phyloP scores from a whole-genome alignment of 2,797 vertebrate species.

The Ctenochaetus hawaiiensis region DNA sequence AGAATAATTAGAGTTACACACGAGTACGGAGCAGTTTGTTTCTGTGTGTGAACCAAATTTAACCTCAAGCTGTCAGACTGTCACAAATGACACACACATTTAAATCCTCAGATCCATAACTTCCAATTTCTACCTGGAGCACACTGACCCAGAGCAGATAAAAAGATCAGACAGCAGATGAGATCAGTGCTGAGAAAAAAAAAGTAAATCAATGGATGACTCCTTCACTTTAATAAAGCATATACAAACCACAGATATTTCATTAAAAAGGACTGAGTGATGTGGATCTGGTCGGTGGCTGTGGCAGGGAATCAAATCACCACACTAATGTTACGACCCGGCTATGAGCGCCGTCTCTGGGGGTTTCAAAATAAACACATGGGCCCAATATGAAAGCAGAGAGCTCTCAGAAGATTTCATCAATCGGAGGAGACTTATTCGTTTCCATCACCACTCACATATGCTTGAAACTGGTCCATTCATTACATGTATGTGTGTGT shows the following conservation, averaged over 20 bases:
- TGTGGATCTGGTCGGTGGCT: constrained; percentile 26
- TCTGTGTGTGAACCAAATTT: too few relatives aligned
- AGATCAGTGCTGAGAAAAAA: constrained; percentile 47
- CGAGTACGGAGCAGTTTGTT: too few relatives aligned
- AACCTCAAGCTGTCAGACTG: too few relatives aligned
- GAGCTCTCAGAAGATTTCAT: constrained; percentile 52
- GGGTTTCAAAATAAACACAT: constrained; percentile 52
- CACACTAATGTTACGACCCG: constrained; percentile 7
- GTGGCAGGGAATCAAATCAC: constrained; percentile 28
- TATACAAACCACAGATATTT: constrained; percentile 64
- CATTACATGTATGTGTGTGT: neutral
- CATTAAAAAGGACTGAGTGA: constrained; percentile 55
- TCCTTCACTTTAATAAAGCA: constrained; percentile 68
- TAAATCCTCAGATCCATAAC: constrained; percentile 26
- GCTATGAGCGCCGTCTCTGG: constrained; percentile 21
- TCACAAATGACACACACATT: neutral
- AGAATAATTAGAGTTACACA: too few relatives aligned
- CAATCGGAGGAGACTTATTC: constrained; percentile 41
- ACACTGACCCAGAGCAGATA: constrained; percentile 36
- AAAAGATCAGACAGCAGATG: constrained; percentile 59
- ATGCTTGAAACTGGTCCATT: constrained; percentile 13
- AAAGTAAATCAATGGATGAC: constrained; percentile 69
- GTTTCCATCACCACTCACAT: constrained; percentile 29
- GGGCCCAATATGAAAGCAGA: constrained; percentile 39
- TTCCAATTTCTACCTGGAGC: constrained; percentile 43